Conservation (phyloP, 2,113 vertebrate genomes). For the Zosterops pallidus region DNA sequence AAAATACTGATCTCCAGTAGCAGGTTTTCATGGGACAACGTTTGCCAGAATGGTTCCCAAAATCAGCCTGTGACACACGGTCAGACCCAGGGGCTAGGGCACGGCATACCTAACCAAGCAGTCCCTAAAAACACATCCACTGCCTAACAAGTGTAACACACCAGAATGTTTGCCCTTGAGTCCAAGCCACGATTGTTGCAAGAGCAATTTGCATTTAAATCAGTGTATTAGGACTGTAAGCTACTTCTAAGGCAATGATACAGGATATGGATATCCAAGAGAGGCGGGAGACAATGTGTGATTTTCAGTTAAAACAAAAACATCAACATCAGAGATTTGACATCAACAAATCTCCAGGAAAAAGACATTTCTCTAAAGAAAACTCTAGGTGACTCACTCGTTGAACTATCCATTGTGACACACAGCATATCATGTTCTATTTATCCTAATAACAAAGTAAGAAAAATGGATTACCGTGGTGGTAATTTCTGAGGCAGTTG, state of each 20-base stretch:
- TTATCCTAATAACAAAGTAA: neutral
- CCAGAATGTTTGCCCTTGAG: neutral
- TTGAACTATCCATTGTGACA: neutral
- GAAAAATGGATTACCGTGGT: neutral
- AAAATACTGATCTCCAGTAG: neutral
- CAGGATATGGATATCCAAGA: neutral
- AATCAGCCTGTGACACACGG: rapidly evolving
- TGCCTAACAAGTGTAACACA: neutral
- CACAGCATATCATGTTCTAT: neutral
- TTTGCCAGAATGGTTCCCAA: neutral
- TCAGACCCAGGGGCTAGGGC: neutral
- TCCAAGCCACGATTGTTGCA: neutral
- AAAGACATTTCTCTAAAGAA: neutral
- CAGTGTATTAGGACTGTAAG: neutral
- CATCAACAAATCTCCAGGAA: neutral
- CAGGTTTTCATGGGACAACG: neutral
- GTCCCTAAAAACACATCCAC: neutral
- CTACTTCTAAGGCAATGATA: neutral
- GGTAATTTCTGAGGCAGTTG: neutral
- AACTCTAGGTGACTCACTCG: neutral
- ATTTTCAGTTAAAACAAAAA: neutral
- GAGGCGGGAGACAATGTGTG: neutral
- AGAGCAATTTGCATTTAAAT: neutral
- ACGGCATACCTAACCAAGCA: neutral
- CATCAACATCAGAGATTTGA: neutral